Evolutionary conservation across 1,140 invertebrate genomes (phyloP).

Genomic region (Papilio glaucus): DNA sequence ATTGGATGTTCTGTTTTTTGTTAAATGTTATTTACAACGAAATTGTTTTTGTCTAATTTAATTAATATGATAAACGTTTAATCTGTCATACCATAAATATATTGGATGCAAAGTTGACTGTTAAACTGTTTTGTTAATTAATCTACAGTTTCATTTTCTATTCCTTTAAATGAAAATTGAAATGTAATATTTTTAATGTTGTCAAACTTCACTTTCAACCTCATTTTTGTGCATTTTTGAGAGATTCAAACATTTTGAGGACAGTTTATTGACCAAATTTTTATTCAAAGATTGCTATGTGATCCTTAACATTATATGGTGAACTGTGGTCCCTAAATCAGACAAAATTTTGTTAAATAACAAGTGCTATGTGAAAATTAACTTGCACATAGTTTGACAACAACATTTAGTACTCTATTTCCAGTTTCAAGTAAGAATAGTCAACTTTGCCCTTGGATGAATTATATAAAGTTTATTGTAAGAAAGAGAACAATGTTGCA

Average conservation of each 20-base stretch:
- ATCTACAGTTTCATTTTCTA: slow-evolving; percentile 8
- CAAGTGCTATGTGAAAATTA: no score
- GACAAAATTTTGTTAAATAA: no score
- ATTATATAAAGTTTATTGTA: slow-evolving; percentile 50
- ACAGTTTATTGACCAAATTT: no score
- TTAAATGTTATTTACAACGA: neutral
- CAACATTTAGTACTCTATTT: neutral
- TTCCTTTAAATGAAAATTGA: no score
- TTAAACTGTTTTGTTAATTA: slow-evolving; percentile 4
- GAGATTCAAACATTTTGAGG: no score
- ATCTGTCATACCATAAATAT: slow-evolving; percentile 31
- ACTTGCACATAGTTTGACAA: neutral
- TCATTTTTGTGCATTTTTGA: no score
- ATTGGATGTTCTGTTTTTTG: neutral
- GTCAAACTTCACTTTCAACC: no score
- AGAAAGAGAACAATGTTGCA: slow-evolving; percentile 63
- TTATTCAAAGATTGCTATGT: no score
- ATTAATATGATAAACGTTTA: slow-evolving; percentile 18
- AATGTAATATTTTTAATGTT: no score
- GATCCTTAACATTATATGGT: no score
- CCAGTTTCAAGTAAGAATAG: slow-evolving; percentile 32
- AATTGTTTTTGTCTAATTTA: neutral
- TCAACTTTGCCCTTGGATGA: slow-evolving; percentile 41
- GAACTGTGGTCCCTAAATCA: no score
- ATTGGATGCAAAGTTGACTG: neutral